Conservation (phyloP, 2,888 invertebrate genomes). For the Melieria crassipennis region DNA sequence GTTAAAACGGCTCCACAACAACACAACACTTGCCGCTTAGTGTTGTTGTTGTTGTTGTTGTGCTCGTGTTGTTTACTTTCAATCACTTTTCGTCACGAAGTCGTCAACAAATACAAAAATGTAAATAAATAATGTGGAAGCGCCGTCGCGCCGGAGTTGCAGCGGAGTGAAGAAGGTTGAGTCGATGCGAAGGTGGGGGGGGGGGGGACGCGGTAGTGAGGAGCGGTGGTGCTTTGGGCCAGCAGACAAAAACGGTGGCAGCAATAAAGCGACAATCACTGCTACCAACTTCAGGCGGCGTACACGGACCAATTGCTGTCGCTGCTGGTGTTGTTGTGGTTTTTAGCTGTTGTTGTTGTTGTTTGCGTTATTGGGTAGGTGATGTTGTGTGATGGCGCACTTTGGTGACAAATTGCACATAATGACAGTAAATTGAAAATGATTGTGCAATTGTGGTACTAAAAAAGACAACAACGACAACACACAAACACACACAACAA, state of each 20-base stretch:
- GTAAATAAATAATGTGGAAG: slow-evolving; percentile 54
- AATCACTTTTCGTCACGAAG: slow-evolving; percentile 64
- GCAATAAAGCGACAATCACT: slow-evolving; percentile 31
- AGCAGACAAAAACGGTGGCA: neutral
- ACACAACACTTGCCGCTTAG: neutral
- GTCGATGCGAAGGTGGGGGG: no score
- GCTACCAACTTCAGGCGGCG: slow-evolving; percentile 18
- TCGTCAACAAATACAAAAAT: slow-evolving; percentile 50
- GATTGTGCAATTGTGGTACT: slow-evolving; percentile 58
- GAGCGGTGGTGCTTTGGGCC: neutral
- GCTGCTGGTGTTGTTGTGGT: neutral
- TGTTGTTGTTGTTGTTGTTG: slow-evolving; percentile 19
- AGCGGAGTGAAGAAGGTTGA: slow-evolving; percentile 17
- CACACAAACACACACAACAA: neutral
- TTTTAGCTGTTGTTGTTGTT: neutral
- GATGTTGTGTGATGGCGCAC: slow-evolving; percentile 42
- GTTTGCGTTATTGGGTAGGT: neutral
- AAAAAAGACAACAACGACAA: slow-evolving; percentile 16
- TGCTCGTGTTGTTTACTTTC: slow-evolving; percentile 58
- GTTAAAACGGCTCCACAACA: no score
- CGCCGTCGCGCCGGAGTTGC: slow-evolving; percentile 29
- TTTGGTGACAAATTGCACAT: slow-evolving; percentile 64
- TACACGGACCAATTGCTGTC: neutral
- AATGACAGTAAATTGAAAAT: slow-evolving; percentile 64
- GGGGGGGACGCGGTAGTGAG: neutral